These are phyloP conservation scores for Tyto alba DNA, from an alignment of 2,113 vertebrate genomes.

Conservation along the genomic window DNA sequence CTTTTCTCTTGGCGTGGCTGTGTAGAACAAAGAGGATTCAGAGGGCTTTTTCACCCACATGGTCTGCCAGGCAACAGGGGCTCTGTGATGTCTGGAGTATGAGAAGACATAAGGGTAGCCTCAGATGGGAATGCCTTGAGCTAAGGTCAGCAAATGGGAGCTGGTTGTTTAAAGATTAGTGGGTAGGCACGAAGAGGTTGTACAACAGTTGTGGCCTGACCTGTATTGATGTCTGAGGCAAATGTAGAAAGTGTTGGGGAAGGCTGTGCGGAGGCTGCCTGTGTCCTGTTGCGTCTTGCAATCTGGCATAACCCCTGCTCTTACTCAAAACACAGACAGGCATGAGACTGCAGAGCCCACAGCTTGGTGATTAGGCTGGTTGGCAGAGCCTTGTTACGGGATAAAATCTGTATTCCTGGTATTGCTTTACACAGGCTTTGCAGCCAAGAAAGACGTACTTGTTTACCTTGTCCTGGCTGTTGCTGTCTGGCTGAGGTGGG, in stretches of 20 bases:
- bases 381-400: background rate
- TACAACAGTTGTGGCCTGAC: background rate
- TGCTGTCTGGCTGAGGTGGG: background rate
- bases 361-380: background rate
- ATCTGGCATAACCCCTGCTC: background rate
- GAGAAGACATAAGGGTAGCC: background rate
- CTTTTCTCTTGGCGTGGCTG: background rate
- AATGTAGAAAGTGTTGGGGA: fast-evolving
- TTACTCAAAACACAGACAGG: background rate
- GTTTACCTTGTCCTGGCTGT: background rate
- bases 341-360: background rate
- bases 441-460: background rate
- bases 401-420: background rate
- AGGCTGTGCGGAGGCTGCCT: background rate
- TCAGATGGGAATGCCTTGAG: background rate
- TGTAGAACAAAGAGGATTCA: background rate
- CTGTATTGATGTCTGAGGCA: background rate
- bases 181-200: background rate
- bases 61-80: background rate
- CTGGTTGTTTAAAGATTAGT: background rate
- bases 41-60: background rate
- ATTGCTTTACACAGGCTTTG: background rate
- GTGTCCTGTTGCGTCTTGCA: background rate
- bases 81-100: background rate
- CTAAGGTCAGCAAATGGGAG: background rate